Base-by-base conservation (phyloP, 2,888 invertebrate genomes). In the Drosophila lutescens region DNA sequence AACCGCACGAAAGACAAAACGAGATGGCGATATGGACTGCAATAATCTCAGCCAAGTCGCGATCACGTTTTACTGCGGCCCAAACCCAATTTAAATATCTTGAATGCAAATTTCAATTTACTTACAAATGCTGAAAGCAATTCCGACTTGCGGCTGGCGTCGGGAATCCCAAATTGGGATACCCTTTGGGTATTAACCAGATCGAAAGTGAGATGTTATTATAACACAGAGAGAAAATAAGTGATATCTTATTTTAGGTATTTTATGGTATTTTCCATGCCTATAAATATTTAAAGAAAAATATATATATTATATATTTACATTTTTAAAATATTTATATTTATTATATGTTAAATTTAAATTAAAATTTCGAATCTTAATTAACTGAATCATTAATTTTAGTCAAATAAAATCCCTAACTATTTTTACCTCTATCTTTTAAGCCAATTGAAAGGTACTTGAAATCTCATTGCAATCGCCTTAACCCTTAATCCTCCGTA, bases 1-100 rank as follows among this genome's bases (percentile, higher is more conserved):
- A 47, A 47, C 47, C 10, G 10, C 26, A 30, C 8, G n/a, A n/a
- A 12, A 2, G 46, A 1, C 30, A 2, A 15, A 40, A 32, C 9
- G 41, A 15, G 17, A 54, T 12, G 15, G 26, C 17, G 17, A 41
- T 54, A 30, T 17, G n/a, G n/a, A 34, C 12, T 49, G 63, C 49
- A 63, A 58, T 54, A 63, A 58, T 54, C 46, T 23, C 57, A 30
- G 32, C 20, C 58, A 26, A 50, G 58, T 55, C 47, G 44, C 53
- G 59, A 73, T 74, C 73, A 74, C 68, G 75, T 61, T 59, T 59
- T 55, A 60, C 41, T 32, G 59, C 51, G 53, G 58, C 54, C 13
- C 63, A 63, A 63, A 46, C 34, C 55, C 73, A 59, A 73, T 73
- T 68, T 67, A 63, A 60, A 73, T 71, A 71, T 71, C 54, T 70